These are phyloP conservation scores for Brachionus calyciflorus DNA, from an alignment of 1,140 invertebrate species.

Conservation along the genomic window DNA sequence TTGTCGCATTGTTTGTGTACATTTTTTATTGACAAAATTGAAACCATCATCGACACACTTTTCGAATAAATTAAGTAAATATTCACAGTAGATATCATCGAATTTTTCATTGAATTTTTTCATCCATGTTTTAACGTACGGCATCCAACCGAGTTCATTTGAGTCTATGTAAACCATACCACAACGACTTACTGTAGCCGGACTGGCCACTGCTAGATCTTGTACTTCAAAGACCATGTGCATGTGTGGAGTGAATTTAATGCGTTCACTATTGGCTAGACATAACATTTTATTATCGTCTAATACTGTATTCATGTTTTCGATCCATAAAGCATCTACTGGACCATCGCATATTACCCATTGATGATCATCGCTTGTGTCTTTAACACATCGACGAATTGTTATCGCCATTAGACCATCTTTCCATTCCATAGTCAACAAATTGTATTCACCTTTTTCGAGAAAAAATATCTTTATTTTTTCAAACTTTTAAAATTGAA, in stretches of 20 bases:
- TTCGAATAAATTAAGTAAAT: slow-evolving; percentile 66
- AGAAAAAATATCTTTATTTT: too few relatives aligned
- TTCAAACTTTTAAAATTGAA: too few relatives aligned
- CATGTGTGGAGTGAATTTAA: slow-evolving; percentile 61
- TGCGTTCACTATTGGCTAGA: slow-evolving; percentile 61
- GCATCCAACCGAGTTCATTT: slow-evolving; percentile 60
- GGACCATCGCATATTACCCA: slow-evolving; percentile 51
- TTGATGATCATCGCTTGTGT: slow-evolving; percentile 39
- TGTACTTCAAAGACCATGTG: slow-evolving; percentile 63
- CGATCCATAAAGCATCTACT: slow-evolving; percentile 62
- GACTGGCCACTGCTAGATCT: slow-evolving; percentile 61
- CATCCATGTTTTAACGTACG: slow-evolving; percentile 59
- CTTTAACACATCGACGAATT: slow-evolving; percentile 57
- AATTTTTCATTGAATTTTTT: slow-evolving; percentile 48
- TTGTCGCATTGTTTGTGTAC: slow-evolving; percentile 67
- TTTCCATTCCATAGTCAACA: slow-evolving; percentile 61
- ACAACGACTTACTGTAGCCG: slow-evolving; percentile 61
- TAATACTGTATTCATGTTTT: slow-evolving; percentile 63
- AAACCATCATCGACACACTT: slow-evolving; percentile 68
- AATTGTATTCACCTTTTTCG: too few relatives aligned
- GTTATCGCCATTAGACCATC: slow-evolving; percentile 61
- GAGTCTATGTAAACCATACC: slow-evolving; percentile 62
- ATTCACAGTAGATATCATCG: slow-evolving; percentile 55
- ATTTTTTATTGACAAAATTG: slow-evolving; percentile 67
- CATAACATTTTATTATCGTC: slow-evolving; percentile 65